A percentile compares a stretch with the other conserved stretches of the same genome.
Conservation (phyloP, 35 echinoderm and acorn worm species). For the Patiria miniata region DNA sequence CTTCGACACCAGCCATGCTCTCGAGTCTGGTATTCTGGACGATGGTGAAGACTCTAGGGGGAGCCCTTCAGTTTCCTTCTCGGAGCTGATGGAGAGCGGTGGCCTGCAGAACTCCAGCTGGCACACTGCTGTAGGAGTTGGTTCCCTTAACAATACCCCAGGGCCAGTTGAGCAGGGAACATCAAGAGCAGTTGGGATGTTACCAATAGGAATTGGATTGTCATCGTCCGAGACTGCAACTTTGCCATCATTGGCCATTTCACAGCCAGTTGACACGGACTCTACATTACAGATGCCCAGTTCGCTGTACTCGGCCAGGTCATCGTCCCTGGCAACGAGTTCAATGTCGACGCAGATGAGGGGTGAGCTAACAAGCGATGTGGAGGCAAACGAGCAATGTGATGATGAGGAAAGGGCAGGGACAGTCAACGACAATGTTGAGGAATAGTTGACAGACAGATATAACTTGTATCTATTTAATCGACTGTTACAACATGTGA, state of each 20-base stretch:
- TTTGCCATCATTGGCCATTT: neutral
- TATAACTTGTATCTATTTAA: no score
- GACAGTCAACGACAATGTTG: slow-evolving; percentile 15
- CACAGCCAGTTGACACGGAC: neutral
- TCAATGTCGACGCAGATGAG: slow-evolving; percentile 21
- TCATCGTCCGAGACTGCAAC: neutral
- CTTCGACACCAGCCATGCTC: neutral
- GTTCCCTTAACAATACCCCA: neutral
- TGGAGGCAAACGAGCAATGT: neutral
- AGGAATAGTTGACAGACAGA: neutral
- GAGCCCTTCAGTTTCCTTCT: neutral
- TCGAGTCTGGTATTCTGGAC: neutral
- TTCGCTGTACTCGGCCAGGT: neutral
- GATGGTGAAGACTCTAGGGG: neutral
- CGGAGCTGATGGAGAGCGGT: neutral
- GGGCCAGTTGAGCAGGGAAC: neutral
- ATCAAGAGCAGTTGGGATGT: neutral
- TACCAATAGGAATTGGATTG: neutral
- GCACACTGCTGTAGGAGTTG: neutral
- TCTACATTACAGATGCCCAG: neutral
- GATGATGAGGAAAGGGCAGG: slow-evolving; percentile 22
- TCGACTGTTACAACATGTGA: no score
- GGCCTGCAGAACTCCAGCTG: neutral
- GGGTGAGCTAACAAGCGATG: neutral
- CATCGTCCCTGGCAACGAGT: slow-evolving; percentile 11